Percentiles rank a stretch among this genome's conserved stretches.
These are phyloP conservation scores for Zaprionus obscuricornis DNA, from an alignment of 2,888 invertebrate genomes.

Conservation along the genomic window DNA sequence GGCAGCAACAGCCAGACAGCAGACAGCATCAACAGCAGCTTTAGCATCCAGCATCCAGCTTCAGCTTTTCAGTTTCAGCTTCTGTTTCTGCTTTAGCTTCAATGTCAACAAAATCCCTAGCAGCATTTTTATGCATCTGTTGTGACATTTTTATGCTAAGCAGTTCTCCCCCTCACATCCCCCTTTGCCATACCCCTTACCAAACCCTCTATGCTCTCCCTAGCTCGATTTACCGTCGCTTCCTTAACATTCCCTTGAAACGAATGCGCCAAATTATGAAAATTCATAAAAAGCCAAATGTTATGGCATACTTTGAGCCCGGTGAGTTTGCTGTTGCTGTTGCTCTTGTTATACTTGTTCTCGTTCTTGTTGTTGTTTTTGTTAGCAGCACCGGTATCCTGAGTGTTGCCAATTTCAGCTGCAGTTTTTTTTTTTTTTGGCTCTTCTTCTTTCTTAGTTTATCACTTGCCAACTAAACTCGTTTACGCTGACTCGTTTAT, in stretches of 20 bases:
- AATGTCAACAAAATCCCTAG: constrained; percentile 50
- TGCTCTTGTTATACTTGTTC: background rate
- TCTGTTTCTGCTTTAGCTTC: no score
- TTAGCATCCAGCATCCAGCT: constrained; percentile 5
- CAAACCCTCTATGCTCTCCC: no score
- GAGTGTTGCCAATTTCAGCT: constrained; percentile 59
- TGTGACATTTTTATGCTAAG: constrained; percentile 78
- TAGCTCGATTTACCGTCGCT: no score
- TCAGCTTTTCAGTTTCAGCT: no score
- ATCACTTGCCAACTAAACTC: constrained; percentile 71
- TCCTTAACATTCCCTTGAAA: constrained; percentile 9
- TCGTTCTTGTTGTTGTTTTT: background rate
- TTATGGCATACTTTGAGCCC: constrained; percentile 70
- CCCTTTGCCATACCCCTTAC: background rate
- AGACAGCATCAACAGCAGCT: background rate
- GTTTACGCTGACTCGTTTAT: constrained; percentile 68
- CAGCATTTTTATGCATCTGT: constrained; percentile 70
- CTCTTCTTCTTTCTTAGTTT: constrained; percentile 38
- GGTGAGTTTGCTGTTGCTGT: constrained; percentile 4
- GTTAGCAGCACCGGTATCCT: constrained; percentile 3
- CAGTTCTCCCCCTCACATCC: constrained; percentile 41
- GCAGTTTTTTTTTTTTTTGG: constrained; percentile 9
- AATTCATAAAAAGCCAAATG: constrained; percentile 76
- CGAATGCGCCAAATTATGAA: constrained; percentile 72
- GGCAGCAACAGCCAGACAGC: constrained; percentile 20